Evolutionary conservation across 2,113 vertebrate species (phyloP).

Genomic region (Okapia johnstoni): DNA sequence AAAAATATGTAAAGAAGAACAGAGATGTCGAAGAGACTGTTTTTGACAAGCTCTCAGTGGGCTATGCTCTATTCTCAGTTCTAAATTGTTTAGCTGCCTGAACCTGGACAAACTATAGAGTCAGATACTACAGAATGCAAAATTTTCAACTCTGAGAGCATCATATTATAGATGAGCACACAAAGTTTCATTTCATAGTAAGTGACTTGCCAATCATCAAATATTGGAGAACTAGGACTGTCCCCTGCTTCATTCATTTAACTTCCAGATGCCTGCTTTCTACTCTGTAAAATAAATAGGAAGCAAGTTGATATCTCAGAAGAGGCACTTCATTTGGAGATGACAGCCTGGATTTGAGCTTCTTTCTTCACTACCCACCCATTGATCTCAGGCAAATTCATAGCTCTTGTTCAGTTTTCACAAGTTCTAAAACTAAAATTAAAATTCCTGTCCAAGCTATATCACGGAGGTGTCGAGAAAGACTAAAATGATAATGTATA

Average conservation of each 20-base stretch:
- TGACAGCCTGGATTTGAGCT: neutral
- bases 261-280: neutral
- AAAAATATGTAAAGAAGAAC: neutral
- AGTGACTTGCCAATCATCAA: neutral
- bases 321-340: neutral
- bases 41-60: neutral
- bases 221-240: neutral
- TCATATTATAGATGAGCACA: neutral
- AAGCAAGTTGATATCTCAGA: neutral
- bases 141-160: slow-evolving; percentile 4
- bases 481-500: neutral
- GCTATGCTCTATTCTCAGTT: neutral
- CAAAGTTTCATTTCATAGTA: neutral
- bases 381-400: neutral
- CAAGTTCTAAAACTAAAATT: neutral
- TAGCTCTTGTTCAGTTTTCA: neutral
- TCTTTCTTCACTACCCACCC: neutral
- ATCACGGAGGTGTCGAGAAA: neutral
- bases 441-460: neutral
- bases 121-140: neutral
- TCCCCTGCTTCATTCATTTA: neutral
- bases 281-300: neutral
- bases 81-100: neutral
- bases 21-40: neutral
- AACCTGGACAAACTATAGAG: neutral